These are phyloP conservation scores for Cotesia glomerata DNA, from an alignment of 1,140 invertebrate genomes.

Conservation along the genomic window DNA sequence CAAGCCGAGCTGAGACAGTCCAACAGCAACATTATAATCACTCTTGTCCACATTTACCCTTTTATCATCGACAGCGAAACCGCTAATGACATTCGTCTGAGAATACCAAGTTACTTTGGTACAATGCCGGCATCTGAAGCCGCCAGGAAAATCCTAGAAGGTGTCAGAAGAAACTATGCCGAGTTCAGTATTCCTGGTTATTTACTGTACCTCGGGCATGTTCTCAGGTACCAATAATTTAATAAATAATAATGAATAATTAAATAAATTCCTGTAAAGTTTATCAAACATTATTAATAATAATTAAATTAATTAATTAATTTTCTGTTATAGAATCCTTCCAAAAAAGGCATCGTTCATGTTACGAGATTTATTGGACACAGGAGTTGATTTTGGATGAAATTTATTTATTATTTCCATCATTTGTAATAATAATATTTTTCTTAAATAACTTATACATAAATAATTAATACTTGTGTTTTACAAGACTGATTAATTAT, in stretches of 20 bases:
- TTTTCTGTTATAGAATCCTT: conserved; percentile 60
- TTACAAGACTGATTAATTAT: neutral
- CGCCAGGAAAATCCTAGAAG: conserved; percentile 66
- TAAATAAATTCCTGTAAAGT: neutral
- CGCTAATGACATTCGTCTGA: conserved; percentile 66
- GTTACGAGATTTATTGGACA: conserved; percentile 69
- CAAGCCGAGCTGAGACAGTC: conserved; percentile 67
- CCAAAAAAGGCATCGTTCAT: conserved; percentile 68
- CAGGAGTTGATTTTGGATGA: conserved; percentile 72
- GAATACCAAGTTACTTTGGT: conserved; percentile 72
- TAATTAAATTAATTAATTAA: conserved; percentile 21
- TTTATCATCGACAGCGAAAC: conserved; percentile 66
- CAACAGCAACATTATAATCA: conserved; percentile 66
- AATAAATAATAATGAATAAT: neutral
- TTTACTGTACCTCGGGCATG: conserved; percentile 66
- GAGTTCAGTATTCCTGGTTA: conserved; percentile 71
- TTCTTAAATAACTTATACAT: no score
- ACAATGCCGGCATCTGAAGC: conserved; percentile 67
- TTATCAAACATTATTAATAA: neutral
- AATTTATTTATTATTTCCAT: neutral
- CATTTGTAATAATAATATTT: neutral
- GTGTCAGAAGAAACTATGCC: conserved; percentile 67
- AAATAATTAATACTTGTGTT: conserved; percentile 2
- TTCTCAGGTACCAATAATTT: conserved; percentile 56
- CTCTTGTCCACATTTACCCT: conserved; percentile 69